Evolutionary conservation across 2,888 invertebrate species (phyloP).

Genomic region (Lithodes maja): DNA sequence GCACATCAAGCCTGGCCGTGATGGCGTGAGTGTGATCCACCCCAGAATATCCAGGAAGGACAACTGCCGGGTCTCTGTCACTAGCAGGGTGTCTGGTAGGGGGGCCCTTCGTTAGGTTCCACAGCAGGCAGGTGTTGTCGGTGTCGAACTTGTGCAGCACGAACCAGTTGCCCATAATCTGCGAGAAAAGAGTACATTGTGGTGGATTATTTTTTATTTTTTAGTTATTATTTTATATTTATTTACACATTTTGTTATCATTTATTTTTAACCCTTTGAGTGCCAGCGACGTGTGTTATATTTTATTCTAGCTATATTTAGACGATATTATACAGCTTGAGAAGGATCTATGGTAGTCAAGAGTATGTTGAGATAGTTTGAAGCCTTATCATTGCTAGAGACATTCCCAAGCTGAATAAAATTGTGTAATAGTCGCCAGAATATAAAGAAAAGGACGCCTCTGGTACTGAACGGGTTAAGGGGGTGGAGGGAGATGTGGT

Average conservation of each 20-base stretch:
- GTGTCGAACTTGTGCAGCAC: slow-evolving; percentile 89
- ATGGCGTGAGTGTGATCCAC: slow-evolving; percentile 87
- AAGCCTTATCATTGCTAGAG: no score
- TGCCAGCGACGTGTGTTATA: no score
- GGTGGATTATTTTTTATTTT: neutral
- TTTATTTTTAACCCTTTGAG: no score
- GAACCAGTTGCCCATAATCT: slow-evolving; percentile 89
- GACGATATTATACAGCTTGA: no score
- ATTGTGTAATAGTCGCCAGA: no score
- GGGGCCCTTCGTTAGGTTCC: slow-evolving; percentile 81
- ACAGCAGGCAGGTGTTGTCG: slow-evolving; percentile 85
- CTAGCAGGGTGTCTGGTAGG: slow-evolving; percentile 80
- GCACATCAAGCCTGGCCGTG: slow-evolving; percentile 82
- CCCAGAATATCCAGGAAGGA: slow-evolving; percentile 80
- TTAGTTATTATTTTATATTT: neutral
- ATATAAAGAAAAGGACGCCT: no score
- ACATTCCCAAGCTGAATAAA: no score
- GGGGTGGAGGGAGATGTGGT: no score
- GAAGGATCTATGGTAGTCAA: no score
- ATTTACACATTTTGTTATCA: neutral
- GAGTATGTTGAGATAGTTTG: no score
- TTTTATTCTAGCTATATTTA: no score
- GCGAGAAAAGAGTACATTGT: slow-evolving; percentile 56
- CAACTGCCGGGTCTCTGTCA: slow-evolving; percentile 85
- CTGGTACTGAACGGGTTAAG: no score